Evolutionary conservation across 2,888 invertebrate genomes (phyloP).

Genomic region (Leptinotarsa peninsularis): DNA sequence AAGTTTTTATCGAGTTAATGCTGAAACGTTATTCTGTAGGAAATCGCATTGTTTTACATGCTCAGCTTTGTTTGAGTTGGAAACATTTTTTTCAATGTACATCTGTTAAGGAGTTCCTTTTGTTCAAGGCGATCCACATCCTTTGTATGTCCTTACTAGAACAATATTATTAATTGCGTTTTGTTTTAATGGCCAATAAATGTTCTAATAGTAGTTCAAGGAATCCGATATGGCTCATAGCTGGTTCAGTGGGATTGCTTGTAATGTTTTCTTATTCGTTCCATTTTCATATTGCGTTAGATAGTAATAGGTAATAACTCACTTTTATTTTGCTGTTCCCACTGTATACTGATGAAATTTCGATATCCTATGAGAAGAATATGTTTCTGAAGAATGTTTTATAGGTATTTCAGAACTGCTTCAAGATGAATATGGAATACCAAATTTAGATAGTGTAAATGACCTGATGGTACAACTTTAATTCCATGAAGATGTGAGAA

Average conservation of each 20-base stretch:
- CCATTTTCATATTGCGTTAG: neutral
- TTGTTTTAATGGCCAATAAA: constrained; percentile 38
- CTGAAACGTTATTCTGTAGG: constrained; percentile 34
- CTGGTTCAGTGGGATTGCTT: neutral
- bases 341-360: too few species aligned
- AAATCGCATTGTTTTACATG: constrained; percentile 37
- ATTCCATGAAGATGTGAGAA: too few species aligned
- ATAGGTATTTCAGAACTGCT: too few species aligned
- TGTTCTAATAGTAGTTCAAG: neutral
- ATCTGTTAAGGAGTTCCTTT: constrained; percentile 41
- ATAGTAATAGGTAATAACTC: too few species aligned
- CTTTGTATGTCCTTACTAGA: constrained; percentile 35
- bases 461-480: too few species aligned
- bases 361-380: too few species aligned
- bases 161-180: constrained; percentile 37
- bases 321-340: too few species aligned
- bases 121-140: constrained; percentile 43
- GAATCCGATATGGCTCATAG: neutral
- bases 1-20: neutral
- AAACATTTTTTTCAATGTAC: constrained; percentile 26
- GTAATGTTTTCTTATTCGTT: neutral
- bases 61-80: constrained; percentile 30
- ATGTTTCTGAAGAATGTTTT: too few species aligned
- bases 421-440: too few species aligned
- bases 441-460: too few species aligned